Base-by-base conservation (phyloP, 2,113 vertebrate species). In the Odontesthes bonariensis region DNA sequence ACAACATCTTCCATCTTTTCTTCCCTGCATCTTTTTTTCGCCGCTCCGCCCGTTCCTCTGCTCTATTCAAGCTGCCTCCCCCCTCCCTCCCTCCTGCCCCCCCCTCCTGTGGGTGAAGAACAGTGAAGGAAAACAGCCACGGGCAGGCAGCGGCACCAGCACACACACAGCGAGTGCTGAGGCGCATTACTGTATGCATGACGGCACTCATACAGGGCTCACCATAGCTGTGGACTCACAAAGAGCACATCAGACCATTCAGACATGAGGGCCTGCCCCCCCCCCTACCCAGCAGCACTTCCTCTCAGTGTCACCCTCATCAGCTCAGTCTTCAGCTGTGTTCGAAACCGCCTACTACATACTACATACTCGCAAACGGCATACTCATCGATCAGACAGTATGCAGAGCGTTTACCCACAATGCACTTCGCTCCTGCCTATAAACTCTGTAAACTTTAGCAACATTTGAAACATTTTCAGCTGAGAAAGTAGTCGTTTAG, bases 141-240 rank as follows among this genome's bases (percentile, higher is more conserved):
- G 73, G 73, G 59, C 35, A 57, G 56, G 76, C 10, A 46, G 33
- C 51, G 52, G 56, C 64, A 61, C 54, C 70, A 27, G 69, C 67
- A 64, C 44, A 67, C 58, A 53, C 6, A 81, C 46, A 83, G 63
- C 7, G 49, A 35, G 55, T 0, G 19, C 58, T 58, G 83, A 67
- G 61, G 75, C 67, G 27, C n/a, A n/a, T 89, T 77, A 84, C 74
- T 71, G 78, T 75, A 89, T 82, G 89, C 89, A 87, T 89, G 88
- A 86, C 85, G 62, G 86, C 68, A 64, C 86, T 84, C 83, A 86
- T 69, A 82, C 68, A 91, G 64, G 20, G 69, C 56, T 69, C 63
- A 64, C 67, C 72, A 78, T 69, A 72, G 82, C 73, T 32, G 22
- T 20, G 62, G 54, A 69, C 75, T 82, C 59, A 87, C 79, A 87